Conservation (phyloP, 2,888 invertebrate genomes). For the Andrena minutula region DNA sequence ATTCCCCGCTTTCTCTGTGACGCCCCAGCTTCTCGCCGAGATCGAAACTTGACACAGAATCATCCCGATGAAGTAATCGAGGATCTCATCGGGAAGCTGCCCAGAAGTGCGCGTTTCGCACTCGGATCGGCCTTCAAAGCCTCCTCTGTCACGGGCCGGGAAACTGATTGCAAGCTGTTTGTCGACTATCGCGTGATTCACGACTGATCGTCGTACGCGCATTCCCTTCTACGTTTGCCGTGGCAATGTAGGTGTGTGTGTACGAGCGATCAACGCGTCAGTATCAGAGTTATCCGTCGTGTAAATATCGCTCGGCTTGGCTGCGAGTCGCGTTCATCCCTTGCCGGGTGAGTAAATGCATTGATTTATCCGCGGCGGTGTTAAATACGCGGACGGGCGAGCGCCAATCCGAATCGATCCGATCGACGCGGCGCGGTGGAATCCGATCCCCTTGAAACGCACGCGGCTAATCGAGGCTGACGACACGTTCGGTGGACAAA, state of each 20-base stretch:
- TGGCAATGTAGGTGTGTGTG: too few species aligned
- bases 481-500: too few species aligned
- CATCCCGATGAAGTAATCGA: conserved; percentile 38
- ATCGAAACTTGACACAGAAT: conserved; percentile 42
- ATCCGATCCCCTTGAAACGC: too few species aligned
- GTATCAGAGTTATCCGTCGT: too few species aligned
- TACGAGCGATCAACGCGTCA: too few species aligned
- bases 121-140: too few species aligned
- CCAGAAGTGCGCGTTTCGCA: not conserved
- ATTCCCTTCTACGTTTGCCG: too few species aligned
- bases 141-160: not conserved
- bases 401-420: too few species aligned
- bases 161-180: not conserved
- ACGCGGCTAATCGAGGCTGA: too few species aligned
- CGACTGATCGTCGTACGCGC: not conserved
- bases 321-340: not conserved
- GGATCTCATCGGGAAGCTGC: conserved; percentile 26
- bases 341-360: not conserved
- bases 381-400: too few species aligned
- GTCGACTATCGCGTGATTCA: not conserved
- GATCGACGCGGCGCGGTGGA: too few species aligned
- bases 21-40: conserved; percentile 1
- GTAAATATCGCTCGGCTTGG: not conserved
- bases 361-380: not conserved
- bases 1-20: not conserved